Evolutionary conservation across 2,888 invertebrate species (phyloP).

Genomic region (Acrobeloides nanus): DNA sequence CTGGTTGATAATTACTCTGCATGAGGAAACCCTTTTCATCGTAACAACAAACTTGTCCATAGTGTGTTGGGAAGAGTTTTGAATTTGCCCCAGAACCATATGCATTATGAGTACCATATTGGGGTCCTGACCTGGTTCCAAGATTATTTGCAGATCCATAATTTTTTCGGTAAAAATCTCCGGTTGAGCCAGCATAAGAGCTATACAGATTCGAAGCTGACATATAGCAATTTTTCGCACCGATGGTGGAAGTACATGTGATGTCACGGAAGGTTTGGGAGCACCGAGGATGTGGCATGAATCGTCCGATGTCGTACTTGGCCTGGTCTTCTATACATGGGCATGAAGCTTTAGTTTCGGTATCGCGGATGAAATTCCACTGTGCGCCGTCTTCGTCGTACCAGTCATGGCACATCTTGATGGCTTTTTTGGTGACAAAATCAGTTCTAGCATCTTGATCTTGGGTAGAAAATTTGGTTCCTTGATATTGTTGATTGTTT

Average conservation of each 20-base stretch:
- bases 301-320: constrained; percentile 80
- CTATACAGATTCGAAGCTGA: constrained; percentile 49
- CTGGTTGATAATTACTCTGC: constrained; percentile 85
- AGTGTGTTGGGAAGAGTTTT: constrained; percentile 53
- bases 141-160: no score
- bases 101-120: no score
- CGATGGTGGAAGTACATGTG: constrained; percentile 74
- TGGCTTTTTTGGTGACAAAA: constrained; percentile 43
- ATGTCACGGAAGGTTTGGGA: constrained; percentile 52
- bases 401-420: constrained; percentile 53
- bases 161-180: no score
- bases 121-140: no score
- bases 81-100: no score
- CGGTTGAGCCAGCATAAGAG: constrained; percentile 37
- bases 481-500: constrained; percentile 31
- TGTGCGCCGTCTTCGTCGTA: constrained; percentile 52
- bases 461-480: constrained; percentile 30
- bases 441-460: constrained; percentile 25
- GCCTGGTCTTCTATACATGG: constrained; percentile 89
- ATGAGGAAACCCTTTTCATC: constrained; percentile 82
- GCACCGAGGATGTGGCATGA: constrained; percentile 63
- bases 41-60: constrained; percentile 92
- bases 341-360: constrained; percentile 52
- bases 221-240: constrained; percentile 73
- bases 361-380: constrained; percentile 50